Conservation (phyloP, 2,797 vertebrate genomes). For the Bryconaethiops microstoma region DNA sequence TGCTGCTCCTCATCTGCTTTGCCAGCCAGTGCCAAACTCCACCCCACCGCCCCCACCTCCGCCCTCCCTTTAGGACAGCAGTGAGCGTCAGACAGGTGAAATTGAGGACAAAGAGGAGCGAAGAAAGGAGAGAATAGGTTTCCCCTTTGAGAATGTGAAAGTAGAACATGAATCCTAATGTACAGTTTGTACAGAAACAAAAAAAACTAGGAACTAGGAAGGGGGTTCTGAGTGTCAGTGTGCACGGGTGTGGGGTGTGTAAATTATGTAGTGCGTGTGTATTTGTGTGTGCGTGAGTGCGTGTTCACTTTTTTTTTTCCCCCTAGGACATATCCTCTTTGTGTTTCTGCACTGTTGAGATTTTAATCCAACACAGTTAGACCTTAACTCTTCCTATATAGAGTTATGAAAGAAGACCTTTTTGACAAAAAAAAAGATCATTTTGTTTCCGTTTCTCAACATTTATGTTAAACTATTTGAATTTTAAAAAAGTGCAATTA, state of each 20-base stretch:
- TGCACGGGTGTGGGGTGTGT: constrained; percentile 63
- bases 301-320: constrained; percentile 61
- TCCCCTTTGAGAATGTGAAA: constrained; percentile 27
- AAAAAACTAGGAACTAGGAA: constrained; percentile 48
- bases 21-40: constrained; percentile 83
- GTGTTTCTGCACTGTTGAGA: constrained; percentile 69
- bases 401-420: constrained; percentile 63
- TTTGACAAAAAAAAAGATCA: constrained; percentile 61
- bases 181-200: constrained; percentile 64
- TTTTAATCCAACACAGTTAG: constrained; percentile 66
- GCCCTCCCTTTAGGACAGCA: constrained; percentile 79
- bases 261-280: constrained; percentile 58
- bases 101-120: constrained; percentile 51
- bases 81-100: constrained; percentile 56
- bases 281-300: constrained; percentile 46
- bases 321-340: constrained; percentile 70
- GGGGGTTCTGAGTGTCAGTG: constrained; percentile 60
- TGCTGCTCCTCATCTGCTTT: constrained; percentile 80
- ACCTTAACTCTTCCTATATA: constrained; percentile 69
- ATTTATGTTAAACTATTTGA: constrained; percentile 73
- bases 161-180: constrained; percentile 46
- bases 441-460: constrained; percentile 66
- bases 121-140: neutral
- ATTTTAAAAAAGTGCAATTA: constrained; percentile 84
- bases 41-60: constrained; percentile 73